Base-by-base conservation (phyloP, 2,888 invertebrate genomes). In the Frankliniella fusca region DNA sequence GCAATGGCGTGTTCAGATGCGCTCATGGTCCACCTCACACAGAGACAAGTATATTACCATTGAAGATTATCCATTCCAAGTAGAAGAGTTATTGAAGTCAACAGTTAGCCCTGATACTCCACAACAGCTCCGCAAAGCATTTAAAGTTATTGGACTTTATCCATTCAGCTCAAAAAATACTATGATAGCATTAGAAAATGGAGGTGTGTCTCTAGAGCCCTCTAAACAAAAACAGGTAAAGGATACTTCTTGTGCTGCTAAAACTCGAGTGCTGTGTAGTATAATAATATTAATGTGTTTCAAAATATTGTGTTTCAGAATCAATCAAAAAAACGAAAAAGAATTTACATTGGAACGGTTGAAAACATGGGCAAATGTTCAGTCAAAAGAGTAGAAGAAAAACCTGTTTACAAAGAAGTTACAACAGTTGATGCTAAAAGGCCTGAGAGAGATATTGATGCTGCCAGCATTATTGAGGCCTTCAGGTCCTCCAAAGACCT, bases 401-500 rank as follows among this genome's bases (percentile, higher is more conserved):
- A 11, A 61, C 18, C 61, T 18, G n/a, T 15, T 61, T 11, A 18
- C n/a, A n/a, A 61, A 61, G 61, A 61, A n/a, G 61, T 61, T 48
- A 23, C 28, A 27, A 79, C 48, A 28, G 12, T 50, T 49, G 48
- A 82, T 70, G 38, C 18, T 12, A 23, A 83, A 61, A 82, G 49
- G 38, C 70, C 80, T 54, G 50, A n/a, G 23, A 81, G 80, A 80
- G 65, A 83, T 38, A 81, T 80, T 80, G 81, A 83, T 18, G n/a
- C 76, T 28, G 80, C 81, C 27, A 50, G 20, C 20, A 54, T 15
- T 18, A 28, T 18, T 38, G 27, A 65, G 85, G 89, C 0, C 89
- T 89, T 0, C 87, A 89, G 27, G 89, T 89, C 86, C 87, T 87
- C 88, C 10, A 87, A 88, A 83, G 88, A 88, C 83, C 87, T 91